Evolutionary conservation across 2,113 vertebrate genomes (phyloP).

Genomic region (Varanus salvator): DNA sequence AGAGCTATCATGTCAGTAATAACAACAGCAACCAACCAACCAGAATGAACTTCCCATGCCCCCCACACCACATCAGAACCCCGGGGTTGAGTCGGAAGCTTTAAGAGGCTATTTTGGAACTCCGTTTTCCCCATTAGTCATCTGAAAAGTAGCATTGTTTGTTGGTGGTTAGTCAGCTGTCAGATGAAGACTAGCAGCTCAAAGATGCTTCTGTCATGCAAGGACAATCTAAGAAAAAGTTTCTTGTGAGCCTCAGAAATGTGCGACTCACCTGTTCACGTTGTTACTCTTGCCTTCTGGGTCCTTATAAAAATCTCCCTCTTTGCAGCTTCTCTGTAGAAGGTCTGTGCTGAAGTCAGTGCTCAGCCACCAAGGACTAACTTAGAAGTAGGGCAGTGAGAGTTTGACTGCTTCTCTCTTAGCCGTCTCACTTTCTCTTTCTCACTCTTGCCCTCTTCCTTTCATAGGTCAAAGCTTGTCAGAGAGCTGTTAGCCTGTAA

Average conservation of each 20-base stretch:
- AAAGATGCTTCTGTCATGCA: background rate
- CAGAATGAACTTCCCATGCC: background rate
- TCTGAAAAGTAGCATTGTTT: background rate
- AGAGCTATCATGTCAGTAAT: background rate
- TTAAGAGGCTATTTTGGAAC: background rate
- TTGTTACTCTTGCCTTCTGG: background rate
- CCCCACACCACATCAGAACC: background rate
- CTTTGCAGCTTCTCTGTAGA: conserved; percentile 14
- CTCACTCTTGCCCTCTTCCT: conserved; percentile 22
- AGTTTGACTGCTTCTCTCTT: conserved; percentile 34
- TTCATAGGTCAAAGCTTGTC: conserved; percentile 55
- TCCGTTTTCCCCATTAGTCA: background rate
- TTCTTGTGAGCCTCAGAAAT: accelerated
- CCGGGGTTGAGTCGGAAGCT: background rate
- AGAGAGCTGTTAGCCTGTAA: conserved; percentile 57
- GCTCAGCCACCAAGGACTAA: conserved; percentile 4
- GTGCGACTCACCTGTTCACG: conserved; percentile 38
- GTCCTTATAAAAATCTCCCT: background rate
- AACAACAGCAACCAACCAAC: background rate
- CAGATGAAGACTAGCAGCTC: background rate
- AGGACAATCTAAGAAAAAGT: background rate
- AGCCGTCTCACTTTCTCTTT: conserved; percentile 13
- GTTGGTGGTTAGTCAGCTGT: accelerated
- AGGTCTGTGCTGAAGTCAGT: background rate
- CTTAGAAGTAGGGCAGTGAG: conserved; percentile 9